A percentile compares a stretch with the other conserved stretches of the same genome.
Conservation (phyloP, 2,888 invertebrate species). For the Acanthacorydalis orientalis region DNA sequence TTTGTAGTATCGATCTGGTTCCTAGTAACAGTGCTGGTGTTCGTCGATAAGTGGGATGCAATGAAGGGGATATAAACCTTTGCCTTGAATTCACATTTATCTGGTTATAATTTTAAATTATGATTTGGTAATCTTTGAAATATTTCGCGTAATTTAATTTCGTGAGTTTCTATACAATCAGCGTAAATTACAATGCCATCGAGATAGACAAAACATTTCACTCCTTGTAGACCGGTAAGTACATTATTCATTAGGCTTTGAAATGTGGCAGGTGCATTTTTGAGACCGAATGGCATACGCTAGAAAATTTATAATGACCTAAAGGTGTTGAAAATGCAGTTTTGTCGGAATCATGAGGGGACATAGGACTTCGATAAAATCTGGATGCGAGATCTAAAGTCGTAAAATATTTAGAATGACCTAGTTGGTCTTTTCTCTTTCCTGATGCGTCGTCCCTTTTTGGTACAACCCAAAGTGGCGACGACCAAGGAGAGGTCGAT, state of each 20-base stretch:
- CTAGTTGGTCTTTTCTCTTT: conserved; percentile 14
- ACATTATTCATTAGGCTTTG: conserved; percentile 7
- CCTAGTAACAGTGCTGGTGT: no score
- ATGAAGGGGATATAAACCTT: no score
- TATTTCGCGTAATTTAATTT: conserved; percentile 14
- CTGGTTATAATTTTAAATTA: conserved; percentile 15
- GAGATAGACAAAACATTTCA: conserved; percentile 13
- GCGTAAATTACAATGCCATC: conserved; percentile 15
- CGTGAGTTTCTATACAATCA: conserved; percentile 15
- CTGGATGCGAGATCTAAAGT: conserved; percentile 17
- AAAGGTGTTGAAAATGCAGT: conserved; percentile 16
- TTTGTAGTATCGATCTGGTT: no score
- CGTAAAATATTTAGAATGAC: conserved; percentile 16
- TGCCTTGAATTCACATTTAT: no score
- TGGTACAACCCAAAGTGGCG: conserved; percentile 14
- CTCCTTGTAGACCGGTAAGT: conserved; percentile 7
- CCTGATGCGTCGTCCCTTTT: conserved; percentile 12
- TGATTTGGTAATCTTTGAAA: conserved; percentile 13
- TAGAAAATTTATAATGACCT: conserved; percentile 15
- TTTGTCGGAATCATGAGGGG: conserved; percentile 13
- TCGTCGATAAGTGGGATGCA: no score
- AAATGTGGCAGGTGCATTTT: conserved; percentile 3
- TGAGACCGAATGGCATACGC: conserved; percentile 14
- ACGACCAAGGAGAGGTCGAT: conserved; percentile 10
- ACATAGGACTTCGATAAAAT: conserved; percentile 18